Evolutionary conservation across 2,113 vertebrate species (phyloP).

Genomic region (Clinocottus analis): DNA sequence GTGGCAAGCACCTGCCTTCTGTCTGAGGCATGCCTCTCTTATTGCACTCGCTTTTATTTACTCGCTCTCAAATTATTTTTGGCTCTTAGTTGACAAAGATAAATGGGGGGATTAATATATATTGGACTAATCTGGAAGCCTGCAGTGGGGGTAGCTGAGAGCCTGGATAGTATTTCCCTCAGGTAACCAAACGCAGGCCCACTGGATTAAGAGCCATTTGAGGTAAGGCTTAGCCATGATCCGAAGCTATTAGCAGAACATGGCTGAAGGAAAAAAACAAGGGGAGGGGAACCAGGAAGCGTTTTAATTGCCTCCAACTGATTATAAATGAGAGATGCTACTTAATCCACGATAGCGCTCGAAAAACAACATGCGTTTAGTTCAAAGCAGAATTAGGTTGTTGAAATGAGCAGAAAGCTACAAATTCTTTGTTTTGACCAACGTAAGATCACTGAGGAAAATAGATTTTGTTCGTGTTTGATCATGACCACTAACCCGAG

Average conservation of each 20-base stretch:
- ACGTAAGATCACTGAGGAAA: background rate
- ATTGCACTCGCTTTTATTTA: constrained; percentile 89
- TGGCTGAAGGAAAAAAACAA: constrained; percentile 81
- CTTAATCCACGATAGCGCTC: constrained; percentile 9
- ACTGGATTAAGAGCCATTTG: constrained; percentile 99
- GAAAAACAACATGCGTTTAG: background rate
- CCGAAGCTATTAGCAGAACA: constrained; percentile 92
- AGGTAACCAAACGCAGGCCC: constrained; percentile 92
- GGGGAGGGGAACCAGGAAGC: constrained; percentile 74
- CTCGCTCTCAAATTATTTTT: constrained; percentile 93
- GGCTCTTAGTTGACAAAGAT: constrained; percentile 97
- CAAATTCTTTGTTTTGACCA: background rate
- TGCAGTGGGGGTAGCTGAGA: constrained; percentile 81
- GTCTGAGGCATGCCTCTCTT: constrained; percentile 84
- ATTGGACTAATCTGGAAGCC: constrained; percentile 92
- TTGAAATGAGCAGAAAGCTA: background rate
- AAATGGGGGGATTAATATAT: constrained; percentile 99
- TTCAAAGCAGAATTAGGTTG: background rate
- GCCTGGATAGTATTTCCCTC: constrained; percentile 96
- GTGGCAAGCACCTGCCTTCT: constrained; percentile 90
- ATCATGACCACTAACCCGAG: background rate
- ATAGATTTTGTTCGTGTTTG: background rate
- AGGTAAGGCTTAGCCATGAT: constrained; percentile 93
- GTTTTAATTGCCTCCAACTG: constrained; percentile 88
- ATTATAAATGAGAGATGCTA: constrained; percentile 83